These are phyloP conservation scores for Erebia aethiops DNA, from an alignment of 2,888 invertebrate species.

Conservation along the genomic window DNA sequence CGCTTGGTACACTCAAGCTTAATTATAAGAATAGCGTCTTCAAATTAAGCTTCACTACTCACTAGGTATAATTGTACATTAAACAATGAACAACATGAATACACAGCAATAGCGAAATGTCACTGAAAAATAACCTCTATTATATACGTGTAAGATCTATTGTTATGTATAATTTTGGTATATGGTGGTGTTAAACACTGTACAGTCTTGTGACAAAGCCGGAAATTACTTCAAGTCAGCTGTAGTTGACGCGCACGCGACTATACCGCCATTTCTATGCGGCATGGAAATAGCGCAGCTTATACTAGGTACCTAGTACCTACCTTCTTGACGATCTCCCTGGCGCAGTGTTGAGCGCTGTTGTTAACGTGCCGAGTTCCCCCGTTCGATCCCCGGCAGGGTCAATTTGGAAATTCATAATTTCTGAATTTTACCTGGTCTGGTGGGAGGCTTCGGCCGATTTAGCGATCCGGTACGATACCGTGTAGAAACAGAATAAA, in stretches of 20 bases:
- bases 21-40: slow-evolving; percentile 21
- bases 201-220: slow-evolving; percentile 48
- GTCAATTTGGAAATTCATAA: too few species aligned
- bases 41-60: too few species aligned
- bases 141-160: slow-evolving; percentile 9
- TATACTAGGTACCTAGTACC: slow-evolving; percentile 4
- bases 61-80: too few species aligned
- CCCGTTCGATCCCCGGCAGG: too few species aligned
- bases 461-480: too few species aligned
- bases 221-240: slow-evolving; percentile 50
- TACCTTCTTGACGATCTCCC: background rate
- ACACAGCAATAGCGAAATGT: background rate
- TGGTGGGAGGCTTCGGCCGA: too few species aligned
- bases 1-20: slow-evolving; percentile 21
- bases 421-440: too few species aligned
- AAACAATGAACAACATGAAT: slow-evolving; percentile 4
- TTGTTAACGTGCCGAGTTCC: too few species aligned
- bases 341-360: too few species aligned
- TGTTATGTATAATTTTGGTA: slow-evolving; percentile 13
- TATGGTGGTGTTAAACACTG: slow-evolving; percentile 7
- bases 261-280: slow-evolving; percentile 38
- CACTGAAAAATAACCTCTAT: slow-evolving; percentile 2
- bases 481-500: too few species aligned
- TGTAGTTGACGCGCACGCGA: slow-evolving; percentile 45
- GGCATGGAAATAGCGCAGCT: slow-evolving; percentile 29